Percentiles rank a stretch among this genome's conserved stretches.
Evolutionary conservation across 2,797 vertebrate genomes (phyloP).

Genomic region (Phataginus tricuspis): DNA sequence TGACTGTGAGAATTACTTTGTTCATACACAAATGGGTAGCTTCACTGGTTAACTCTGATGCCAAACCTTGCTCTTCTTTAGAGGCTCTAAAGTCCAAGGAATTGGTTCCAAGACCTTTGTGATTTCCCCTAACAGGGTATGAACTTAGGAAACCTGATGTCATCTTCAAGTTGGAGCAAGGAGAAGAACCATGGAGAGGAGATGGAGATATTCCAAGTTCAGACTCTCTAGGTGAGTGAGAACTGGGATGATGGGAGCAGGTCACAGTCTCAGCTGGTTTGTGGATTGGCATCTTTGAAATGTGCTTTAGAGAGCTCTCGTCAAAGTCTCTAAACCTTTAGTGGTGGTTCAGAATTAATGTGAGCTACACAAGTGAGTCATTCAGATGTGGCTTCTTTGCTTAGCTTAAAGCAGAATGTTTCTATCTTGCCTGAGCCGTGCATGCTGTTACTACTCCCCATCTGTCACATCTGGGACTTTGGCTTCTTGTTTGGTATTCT

Average conservation of each 20-base stretch:
- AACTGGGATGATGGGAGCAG: neutral
- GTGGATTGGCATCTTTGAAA: neutral
- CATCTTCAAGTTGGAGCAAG: conserved; percentile 73
- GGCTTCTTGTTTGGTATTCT: neutral
- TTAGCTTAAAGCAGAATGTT: neutral
- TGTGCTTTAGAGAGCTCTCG: neutral
- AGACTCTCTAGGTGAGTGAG: conserved; percentile 38
- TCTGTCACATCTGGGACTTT: neutral
- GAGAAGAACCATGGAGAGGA: conserved; percentile 59
- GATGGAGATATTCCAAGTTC: conserved; percentile 15
- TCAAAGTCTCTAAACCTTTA: neutral
- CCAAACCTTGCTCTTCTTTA: neutral
- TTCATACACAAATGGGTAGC: neutral
- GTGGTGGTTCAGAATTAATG: neutral
- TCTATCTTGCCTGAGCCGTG: neutral
- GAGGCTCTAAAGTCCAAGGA: neutral
- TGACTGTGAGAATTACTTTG: neutral
- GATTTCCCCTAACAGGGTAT: conserved; percentile 65
- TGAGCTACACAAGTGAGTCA: neutral
- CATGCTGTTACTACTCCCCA: neutral
- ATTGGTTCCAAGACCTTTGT: neutral
- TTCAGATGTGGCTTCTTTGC: neutral
- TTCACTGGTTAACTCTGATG: neutral
- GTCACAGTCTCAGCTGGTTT: fast-evolving
- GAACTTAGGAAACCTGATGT: conserved; percentile 62